These are phyloP conservation scores for Apis florea DNA, from an alignment of 1,140 invertebrate species.

Conservation along the genomic window DNA sequence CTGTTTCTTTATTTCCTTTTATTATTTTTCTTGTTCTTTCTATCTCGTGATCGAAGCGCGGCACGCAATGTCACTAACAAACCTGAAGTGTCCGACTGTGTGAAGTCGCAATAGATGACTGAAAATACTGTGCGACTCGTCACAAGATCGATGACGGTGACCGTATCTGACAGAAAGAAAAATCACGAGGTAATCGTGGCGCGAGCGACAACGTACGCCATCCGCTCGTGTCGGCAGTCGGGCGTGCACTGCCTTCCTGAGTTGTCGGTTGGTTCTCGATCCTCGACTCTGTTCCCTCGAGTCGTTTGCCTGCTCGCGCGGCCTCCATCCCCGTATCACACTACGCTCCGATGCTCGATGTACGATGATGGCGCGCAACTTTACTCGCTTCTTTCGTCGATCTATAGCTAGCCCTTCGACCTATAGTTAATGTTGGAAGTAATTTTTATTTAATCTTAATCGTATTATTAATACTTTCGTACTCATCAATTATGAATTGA, in stretches of 20 bases:
- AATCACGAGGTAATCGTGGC: slow-evolving; percentile 66
- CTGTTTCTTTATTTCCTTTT: slow-evolving; percentile 19
- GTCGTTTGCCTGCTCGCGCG: slow-evolving; percentile 28
- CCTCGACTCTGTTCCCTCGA: slow-evolving; percentile 54
- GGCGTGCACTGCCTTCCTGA: slow-evolving; percentile 77
- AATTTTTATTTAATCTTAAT: background rate
- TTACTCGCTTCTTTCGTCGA: slow-evolving; percentile 10
- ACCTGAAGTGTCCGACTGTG: slow-evolving; percentile 7
- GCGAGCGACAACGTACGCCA: slow-evolving; percentile 70
- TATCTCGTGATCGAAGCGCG: slow-evolving; percentile 13
- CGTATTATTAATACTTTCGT: background rate
- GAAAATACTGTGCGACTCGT: slow-evolving; percentile 53
- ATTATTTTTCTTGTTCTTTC: background rate
- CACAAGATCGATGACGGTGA: slow-evolving; percentile 51
- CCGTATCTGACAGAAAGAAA: slow-evolving; percentile 60
- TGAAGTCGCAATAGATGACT: slow-evolving; percentile 20
- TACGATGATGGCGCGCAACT: slow-evolving; percentile 2
- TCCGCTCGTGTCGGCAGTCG: slow-evolving; percentile 79
- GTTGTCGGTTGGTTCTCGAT: slow-evolving; percentile 60
- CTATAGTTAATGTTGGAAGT: background rate
- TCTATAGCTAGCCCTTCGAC: background rate
- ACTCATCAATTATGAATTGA: background rate
- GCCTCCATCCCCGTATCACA: slow-evolving; percentile 54
- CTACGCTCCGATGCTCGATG: slow-evolving; percentile 8
- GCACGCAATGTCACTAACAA: slow-evolving; percentile 24